Evolutionary conservation across 2,113 vertebrate species (phyloP).

Genomic region (Orycteropus afer): DNA sequence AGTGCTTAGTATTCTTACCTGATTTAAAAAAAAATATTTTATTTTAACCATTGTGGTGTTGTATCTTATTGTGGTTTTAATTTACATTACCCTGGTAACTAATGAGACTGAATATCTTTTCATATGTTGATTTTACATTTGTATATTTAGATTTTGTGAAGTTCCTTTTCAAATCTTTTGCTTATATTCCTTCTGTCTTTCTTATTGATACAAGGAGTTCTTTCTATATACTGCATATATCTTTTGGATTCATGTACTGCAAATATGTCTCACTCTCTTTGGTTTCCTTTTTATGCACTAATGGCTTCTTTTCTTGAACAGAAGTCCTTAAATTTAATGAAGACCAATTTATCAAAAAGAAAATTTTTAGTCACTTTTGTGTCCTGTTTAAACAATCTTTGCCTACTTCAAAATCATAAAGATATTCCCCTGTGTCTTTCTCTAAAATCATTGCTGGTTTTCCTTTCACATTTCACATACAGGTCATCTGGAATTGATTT

Average conservation of each 20-base stretch:
- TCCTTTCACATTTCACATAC: neutral
- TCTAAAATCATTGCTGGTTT: neutral
- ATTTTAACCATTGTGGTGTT: neutral
- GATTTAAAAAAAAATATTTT: too few relatives aligned
- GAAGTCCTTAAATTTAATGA: neutral
- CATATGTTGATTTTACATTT: constrained; percentile 7
- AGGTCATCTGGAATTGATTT: neutral
- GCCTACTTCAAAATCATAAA: constrained; percentile 4
- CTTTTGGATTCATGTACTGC: neutral
- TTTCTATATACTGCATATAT: neutral
- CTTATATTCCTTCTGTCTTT: neutral
- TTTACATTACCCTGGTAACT: neutral
- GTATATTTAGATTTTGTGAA: constrained; percentile 16
- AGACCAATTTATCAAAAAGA: neutral
- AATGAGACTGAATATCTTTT: neutral
- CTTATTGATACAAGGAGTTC: neutral
- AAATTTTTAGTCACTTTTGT: neutral
- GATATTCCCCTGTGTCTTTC: neutral
- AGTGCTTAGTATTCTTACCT: neutral
- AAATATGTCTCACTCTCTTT: neutral
- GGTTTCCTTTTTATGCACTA: neutral
- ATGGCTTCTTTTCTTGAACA: neutral
- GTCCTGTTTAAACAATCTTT: neutral
- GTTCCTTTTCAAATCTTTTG: constrained; percentile 20
- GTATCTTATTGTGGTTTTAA: constrained; percentile 45